These are phyloP conservation scores for Gobiocypris rarus DNA, from an alignment of 2,113 vertebrate species.

Conservation along the genomic window DNA sequence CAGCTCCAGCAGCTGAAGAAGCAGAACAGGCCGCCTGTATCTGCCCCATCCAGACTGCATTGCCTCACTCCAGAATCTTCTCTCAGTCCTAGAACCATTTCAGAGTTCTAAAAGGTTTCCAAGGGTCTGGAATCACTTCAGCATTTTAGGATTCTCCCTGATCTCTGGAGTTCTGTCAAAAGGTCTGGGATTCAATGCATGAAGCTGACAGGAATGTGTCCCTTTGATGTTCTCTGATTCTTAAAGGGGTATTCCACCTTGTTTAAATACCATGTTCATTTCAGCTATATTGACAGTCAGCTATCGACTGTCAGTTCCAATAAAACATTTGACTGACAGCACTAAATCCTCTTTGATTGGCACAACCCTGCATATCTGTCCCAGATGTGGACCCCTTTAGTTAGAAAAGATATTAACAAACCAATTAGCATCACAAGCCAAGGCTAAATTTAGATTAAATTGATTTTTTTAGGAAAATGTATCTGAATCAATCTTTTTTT, in stretches of 20 bases:
- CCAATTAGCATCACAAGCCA: constrained; percentile 5
- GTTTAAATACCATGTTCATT: constrained; percentile 16
- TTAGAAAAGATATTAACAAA: constrained; percentile 24
- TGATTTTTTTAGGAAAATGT: background rate
- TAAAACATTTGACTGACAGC: constrained; percentile 30
- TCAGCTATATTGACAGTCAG: background rate
- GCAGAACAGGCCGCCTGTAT: constrained; percentile 80
- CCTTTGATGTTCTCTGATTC: constrained; percentile 25
- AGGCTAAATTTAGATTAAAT: background rate
- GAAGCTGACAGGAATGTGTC: constrained; percentile 15
- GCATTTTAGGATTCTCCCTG: background rate
- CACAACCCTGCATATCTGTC: background rate
- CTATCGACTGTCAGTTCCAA: constrained; percentile 2
- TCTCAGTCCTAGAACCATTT: constrained; percentile 16
- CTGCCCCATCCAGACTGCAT: constrained; percentile 73
- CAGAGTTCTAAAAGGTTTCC: background rate
- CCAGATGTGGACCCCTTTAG: constrained; percentile 17
- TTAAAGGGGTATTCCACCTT: constrained; percentile 9
- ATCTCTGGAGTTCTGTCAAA: background rate
- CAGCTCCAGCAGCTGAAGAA: constrained; percentile 77
- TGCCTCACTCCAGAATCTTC: constrained; percentile 43
- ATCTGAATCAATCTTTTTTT: background rate
- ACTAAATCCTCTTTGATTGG: constrained; percentile 22
- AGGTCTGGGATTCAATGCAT: background rate
- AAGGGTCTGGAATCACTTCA: background rate